Percentiles rank a stretch among this genome's conserved stretches.
Conservation (phyloP, 2,113 vertebrate genomes). For the Dasyornis broadbenti region DNA sequence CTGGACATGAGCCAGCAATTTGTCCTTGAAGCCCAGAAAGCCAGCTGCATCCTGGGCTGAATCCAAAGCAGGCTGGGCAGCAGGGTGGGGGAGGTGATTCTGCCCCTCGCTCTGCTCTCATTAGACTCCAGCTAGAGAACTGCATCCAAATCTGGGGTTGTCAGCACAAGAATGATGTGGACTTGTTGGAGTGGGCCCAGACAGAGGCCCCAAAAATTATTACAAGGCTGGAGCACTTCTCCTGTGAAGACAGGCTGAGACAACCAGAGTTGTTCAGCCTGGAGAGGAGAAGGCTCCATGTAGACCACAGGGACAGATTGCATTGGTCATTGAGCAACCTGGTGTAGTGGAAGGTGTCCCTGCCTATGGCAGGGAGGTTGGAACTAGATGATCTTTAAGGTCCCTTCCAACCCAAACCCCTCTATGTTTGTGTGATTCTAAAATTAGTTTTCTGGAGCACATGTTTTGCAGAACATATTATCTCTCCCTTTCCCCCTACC, state of each 20-base stretch:
- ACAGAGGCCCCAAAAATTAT: neutral
- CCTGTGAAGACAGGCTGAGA: neutral
- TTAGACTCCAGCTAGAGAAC: neutral
- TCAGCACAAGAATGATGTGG: neutral
- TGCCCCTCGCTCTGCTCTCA: neutral
- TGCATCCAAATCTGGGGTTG: neutral
- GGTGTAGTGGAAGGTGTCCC: neutral
- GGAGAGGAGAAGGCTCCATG: neutral
- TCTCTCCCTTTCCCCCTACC: fast-evolving
- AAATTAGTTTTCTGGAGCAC: neutral
- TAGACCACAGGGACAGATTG: neutral
- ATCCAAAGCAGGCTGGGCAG: neutral
- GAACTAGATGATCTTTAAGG: neutral
- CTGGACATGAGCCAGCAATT: neutral
- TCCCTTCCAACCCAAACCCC: neutral
- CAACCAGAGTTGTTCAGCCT: neutral
- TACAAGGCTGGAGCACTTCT: neutral
- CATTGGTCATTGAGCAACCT: neutral
- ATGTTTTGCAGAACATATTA: neutral
- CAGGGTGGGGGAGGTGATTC: neutral
- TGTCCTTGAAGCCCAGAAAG: neutral
- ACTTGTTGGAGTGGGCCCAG: neutral
- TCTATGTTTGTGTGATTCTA: neutral
- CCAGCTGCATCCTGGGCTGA: neutral
- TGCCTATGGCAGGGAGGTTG: neutral